phyloP scores from a whole-genome alignment of 2,888 invertebrate species.

The Agonum fuliginosum region DNA sequence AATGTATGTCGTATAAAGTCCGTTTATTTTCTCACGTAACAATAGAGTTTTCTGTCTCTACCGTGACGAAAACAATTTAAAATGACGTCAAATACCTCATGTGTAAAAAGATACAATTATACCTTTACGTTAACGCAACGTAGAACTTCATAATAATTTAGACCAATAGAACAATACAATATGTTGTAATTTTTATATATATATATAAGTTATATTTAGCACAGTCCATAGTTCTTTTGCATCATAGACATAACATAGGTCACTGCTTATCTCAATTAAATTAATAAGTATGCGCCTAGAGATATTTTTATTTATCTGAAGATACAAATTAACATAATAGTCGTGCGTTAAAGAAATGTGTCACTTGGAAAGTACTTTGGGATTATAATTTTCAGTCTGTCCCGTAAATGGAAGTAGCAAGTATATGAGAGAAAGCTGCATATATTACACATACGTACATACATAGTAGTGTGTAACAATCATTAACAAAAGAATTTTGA shows the following conservation, averaged over 20 bases:
- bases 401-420: background rate
- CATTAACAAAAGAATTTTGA: background rate
- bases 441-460: background rate
- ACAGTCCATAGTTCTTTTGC: background rate
- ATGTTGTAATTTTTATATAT: background rate
- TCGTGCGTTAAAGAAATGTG: background rate
- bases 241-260: background rate
- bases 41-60: background rate
- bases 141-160: background rate
- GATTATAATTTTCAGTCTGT: constrained; percentile 15
- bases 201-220: background rate
- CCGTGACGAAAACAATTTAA: background rate
- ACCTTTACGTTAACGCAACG: background rate
- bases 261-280: background rate
- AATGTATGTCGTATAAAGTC: too few relatives aligned
- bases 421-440: constrained; percentile 16
- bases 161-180: too few relatives aligned
- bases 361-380: background rate
- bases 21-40: too few relatives aligned
- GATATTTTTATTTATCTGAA: background rate
- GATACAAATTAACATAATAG: background rate
- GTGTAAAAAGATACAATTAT: background rate
- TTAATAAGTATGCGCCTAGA: background rate
- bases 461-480: background rate
- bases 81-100: background rate